A percentile compares a stretch with the other conserved stretches of the same genome.
Conservation (phyloP, 1,140 invertebrate genomes). For the Harpegnathos saltator region DNA sequence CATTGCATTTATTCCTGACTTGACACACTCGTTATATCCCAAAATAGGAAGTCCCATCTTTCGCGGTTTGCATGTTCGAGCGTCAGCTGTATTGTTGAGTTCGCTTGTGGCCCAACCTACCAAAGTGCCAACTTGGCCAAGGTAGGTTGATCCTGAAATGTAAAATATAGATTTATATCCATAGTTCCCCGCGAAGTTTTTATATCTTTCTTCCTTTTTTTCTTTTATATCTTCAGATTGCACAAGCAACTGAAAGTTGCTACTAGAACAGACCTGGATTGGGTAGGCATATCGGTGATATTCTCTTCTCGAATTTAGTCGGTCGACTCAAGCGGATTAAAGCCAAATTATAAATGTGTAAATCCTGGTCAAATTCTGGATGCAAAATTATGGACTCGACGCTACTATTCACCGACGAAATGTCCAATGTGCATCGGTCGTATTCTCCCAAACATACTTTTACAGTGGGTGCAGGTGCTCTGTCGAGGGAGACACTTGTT, state of each 20-base stretch:
- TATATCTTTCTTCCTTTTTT: background rate
- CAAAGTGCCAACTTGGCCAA: slow-evolving; percentile 87
- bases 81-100: slow-evolving; percentile 47
- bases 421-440: slow-evolving; percentile 85
- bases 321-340: slow-evolving; percentile 86
- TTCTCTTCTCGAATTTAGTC: slow-evolving; percentile 85
- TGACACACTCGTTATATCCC: slow-evolving; percentile 82
- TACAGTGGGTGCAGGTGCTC: slow-evolving; percentile 83
- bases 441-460: slow-evolving; percentile 86
- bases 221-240: background rate
- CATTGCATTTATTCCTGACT: slow-evolving; percentile 75
- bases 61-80: slow-evolving; percentile 82
- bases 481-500: slow-evolving; percentile 69
- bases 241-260: background rate
- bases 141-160: slow-evolving; percentile 83
- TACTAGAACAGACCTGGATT: slow-evolving; percentile 81
- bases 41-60: slow-evolving; percentile 86
- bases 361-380: slow-evolving; percentile 86
- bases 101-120: slow-evolving; percentile 86
- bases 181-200: background rate
- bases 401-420: slow-evolving; percentile 85
- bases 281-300: slow-evolving; percentile 88
- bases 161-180: background rate
- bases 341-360: slow-evolving; percentile 87
- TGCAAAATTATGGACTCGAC: slow-evolving; percentile 84